Evolutionary conservation across 2,888 invertebrate genomes (phyloP), one percentile per base, ranked within the genome.

Genomic region (Choreutis nemorana): DNA sequence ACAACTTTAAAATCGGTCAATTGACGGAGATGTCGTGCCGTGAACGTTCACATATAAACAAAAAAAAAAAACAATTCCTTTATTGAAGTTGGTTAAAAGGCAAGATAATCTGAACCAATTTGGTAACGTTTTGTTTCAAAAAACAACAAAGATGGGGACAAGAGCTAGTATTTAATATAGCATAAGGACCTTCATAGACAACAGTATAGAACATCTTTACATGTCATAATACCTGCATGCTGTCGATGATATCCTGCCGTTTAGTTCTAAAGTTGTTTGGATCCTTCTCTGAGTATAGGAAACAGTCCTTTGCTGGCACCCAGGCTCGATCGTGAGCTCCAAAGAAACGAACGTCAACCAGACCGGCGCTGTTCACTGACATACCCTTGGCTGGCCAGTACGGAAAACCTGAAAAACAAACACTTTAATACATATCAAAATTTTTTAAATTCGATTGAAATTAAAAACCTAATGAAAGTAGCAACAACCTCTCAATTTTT

Each of bases 301-400:
- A 94, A 51, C 94, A 91, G 58, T 94, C 91, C 41, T 87, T 87
- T 0, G 87, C 82, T 0, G 90, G 87, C 8, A 96, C 90, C 92
- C 94, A 94, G 4, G 95, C 94, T 30, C 94, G 83, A 66, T 97
- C 96, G 68, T 97, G 96, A 10, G 91, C 93, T 1, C 97, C 97
- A 68, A 97, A 97, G 73, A 97, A 97, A 2, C 95, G 77, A 2
- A 94, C 94, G 64, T 97, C 95, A 0, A 95, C 91, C 45, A 84
- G 68, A 0, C 88, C 85, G 5, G 82, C 65, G 12, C 81, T 73
- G 32, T 85, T 86, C 4, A 83, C 64, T 0, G 86, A 83, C 89
- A 93, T 90, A 0, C 89, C 91, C 70, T 97, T 97, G 0, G 95
- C 97, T 1, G 97, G 97, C 97, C 97, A 98, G 65, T 90, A 96